phyloP scores from a whole-genome alignment of 2,888 invertebrate species.

The Ornithoptera priamus region DNA sequence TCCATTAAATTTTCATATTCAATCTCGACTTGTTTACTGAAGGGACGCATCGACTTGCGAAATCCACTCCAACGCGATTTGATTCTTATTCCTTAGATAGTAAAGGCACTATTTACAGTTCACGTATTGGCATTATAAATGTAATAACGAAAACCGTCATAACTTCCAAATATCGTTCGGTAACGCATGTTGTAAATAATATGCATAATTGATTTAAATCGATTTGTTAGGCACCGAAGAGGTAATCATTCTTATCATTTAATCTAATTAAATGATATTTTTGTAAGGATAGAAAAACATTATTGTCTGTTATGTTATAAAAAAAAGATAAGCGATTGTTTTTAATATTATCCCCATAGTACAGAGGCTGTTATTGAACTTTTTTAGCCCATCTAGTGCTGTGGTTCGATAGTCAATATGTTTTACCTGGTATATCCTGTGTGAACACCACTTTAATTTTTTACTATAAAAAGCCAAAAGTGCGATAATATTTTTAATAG shows the following conservation, averaged over 20 bases:
- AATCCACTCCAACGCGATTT: conserved; percentile 35
- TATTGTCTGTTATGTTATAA: too few relatives aligned
- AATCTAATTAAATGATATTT: background rate
- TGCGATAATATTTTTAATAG: too few relatives aligned
- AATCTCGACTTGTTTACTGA: conserved; percentile 86
- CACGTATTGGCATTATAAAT: conserved; percentile 30
- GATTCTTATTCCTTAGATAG: conserved; percentile 29
- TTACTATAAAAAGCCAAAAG: too few relatives aligned
- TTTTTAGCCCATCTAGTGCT: too few relatives aligned
- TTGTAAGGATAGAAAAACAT: background rate
- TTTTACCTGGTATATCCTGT: too few relatives aligned
- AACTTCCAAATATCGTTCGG: conserved; percentile 33
- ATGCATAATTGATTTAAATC: conserved; percentile 33
- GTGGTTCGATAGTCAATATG: too few relatives aligned
- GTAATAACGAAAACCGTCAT: conserved; percentile 35
- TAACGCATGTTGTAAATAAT: conserved; percentile 31
- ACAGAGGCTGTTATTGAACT: too few relatives aligned
- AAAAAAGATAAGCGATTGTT: too few relatives aligned
- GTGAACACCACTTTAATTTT: too few relatives aligned
- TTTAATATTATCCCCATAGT: too few relatives aligned
- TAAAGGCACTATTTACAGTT: conserved; percentile 26
- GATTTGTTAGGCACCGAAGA: conserved; percentile 1
- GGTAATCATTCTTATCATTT: background rate
- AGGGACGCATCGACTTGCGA: conserved; percentile 65
- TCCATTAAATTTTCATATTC: conserved; percentile 90